These are phyloP conservation scores for Thalpophila matura DNA, from an alignment of 2,888 invertebrate species.

Conservation along the genomic window DNA sequence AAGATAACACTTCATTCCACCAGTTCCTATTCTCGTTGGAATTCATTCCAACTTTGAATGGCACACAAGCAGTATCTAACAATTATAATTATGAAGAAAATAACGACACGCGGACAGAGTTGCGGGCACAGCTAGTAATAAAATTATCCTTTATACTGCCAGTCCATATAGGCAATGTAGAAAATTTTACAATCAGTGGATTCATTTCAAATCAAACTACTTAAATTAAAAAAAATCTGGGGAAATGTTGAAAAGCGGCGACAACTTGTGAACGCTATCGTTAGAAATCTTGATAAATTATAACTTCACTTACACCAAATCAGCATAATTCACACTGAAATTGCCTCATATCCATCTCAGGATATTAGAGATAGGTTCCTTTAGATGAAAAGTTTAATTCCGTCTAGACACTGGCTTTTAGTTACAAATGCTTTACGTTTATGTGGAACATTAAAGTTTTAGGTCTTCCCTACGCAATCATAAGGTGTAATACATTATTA, in stretches of 20 bases:
- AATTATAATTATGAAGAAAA: too few relatives aligned
- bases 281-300: slow-evolving; percentile 31
- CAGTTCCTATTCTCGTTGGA: background rate
- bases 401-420: slow-evolving; percentile 23
- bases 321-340: slow-evolving; percentile 12
- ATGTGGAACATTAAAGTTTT: slow-evolving; percentile 18
- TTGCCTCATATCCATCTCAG: slow-evolving; percentile 27
- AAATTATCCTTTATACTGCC: background rate
- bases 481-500: background rate
- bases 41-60: background rate
- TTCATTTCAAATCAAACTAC: background rate
- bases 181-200: background rate
- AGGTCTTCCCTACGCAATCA: background rate
- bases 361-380: slow-evolving; percentile 27
- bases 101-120: too few relatives aligned
- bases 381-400: slow-evolving; percentile 29
- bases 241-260: background rate
- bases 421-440: slow-evolving; percentile 2
- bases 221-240: slow-evolving; percentile 2
- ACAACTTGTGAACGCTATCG: background rate
- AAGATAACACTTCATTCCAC: background rate
- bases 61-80: background rate
- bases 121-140: too few relatives aligned
- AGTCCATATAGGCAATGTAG: background rate
- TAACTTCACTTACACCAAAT: background rate